These are phyloP conservation scores for Metaphire vulgaris DNA, from an alignment of 1,140 invertebrate species.

Conservation along the genomic window DNA sequence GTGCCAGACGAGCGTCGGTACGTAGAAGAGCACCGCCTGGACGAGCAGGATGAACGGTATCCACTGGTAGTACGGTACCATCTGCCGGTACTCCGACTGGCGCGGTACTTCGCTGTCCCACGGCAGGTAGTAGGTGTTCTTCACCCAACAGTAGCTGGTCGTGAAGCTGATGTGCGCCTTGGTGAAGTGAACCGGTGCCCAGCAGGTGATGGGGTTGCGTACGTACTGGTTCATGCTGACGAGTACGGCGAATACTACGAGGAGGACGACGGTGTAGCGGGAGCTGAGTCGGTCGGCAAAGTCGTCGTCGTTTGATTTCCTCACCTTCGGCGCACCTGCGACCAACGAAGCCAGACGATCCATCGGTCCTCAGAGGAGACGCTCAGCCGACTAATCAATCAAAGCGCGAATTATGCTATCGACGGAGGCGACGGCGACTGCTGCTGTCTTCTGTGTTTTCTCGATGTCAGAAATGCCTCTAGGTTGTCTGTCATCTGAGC, in stretches of 20 bases:
- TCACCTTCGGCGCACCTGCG: constrained; percentile 44
- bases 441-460: too few species aligned
- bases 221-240: constrained; percentile 56
- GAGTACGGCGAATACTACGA: constrained; percentile 55
- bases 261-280: constrained; percentile 54
- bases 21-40: constrained; percentile 26
- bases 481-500: too few species aligned
- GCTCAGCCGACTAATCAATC: too few species aligned
- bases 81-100: constrained; percentile 1
- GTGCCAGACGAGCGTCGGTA: constrained; percentile 28
- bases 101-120: not conserved
- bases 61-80: constrained; percentile 23
- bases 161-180: constrained; percentile 1
- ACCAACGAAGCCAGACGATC: constrained; percentile 50
- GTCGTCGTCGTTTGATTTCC: constrained; percentile 55
- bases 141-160: constrained; percentile 11
- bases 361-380: constrained; percentile 31
- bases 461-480: too few species aligned
- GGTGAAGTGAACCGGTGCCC: constrained; percentile 23
- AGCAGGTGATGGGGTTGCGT: constrained; percentile 27
- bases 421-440: too few species aligned
- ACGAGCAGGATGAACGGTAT: constrained; percentile 11
- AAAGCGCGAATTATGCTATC: too few species aligned
- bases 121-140: too few species aligned
- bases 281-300: too few species aligned